Evolutionary conservation across 2,888 invertebrate species (phyloP), one percentile per base, ranked within the genome.

Genomic region (Listrodromus nycthemerus): DNA sequence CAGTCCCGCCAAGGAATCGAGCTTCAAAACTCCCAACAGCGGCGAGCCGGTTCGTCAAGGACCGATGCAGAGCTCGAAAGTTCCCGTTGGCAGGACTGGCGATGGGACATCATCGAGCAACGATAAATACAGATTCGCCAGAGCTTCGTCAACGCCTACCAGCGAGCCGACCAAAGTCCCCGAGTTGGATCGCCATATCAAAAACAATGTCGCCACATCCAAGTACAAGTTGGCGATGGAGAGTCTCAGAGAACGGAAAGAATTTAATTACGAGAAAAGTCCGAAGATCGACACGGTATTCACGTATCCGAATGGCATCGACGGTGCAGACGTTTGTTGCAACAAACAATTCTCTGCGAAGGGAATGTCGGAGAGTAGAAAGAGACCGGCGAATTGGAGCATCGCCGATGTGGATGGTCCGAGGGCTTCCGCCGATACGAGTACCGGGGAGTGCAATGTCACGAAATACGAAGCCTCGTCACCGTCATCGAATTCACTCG

Each of bases 1-100:
- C 16, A 92, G 91, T 86, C 91, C 92, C 6, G 90, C 91, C 0
- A 92, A 91, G 63, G 92, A 93, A 1, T 6, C 33, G 0, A 82
- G 83, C 24, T 90, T 89, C 66, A 91, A 90, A 63, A 73, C 86
- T 8, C 87, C 88, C 0, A 85, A 74, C 37, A 86, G 74, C 83
- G 76, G 71, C 50, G 90, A 89, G 8, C 52, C 65, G 8, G 45
- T 79, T 24, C 85, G 85, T 50, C 58, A 78, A 8, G 87, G 87
- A 10, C n/a, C 63, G 7, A 52, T 89, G 37, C 61, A 80, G 19
- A 90, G 90, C 52, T 89, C 91, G 0, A 91, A 92, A 88, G 83
- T 90, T 87, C 86, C 89, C 85, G 87, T 58, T 67, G 80, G 83
- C 16, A 90, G 90, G 70, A 58, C 76, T 8, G 89, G n/a, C 63